phyloP scores from a whole-genome alignment of 2,797 vertebrate species.

The Coreius guichenoti region DNA sequence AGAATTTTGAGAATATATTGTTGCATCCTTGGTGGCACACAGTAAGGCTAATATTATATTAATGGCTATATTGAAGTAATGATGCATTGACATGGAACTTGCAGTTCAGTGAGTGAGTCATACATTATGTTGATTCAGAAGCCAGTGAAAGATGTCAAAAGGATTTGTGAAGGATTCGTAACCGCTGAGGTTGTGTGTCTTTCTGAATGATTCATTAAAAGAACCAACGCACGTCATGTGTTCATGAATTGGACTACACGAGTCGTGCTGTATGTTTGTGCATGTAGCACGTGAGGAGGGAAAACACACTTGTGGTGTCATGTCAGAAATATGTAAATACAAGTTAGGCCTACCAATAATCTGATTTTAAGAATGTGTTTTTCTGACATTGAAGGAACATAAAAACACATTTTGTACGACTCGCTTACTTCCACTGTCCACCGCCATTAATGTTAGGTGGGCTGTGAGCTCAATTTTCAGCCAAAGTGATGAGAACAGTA shows the following conservation, averaged over 20 bases:
- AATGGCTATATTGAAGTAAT: not conserved
- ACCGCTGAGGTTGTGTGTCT: not conserved
- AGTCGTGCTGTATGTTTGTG: not conserved
- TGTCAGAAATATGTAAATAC: not conserved
- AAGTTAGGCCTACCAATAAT: not conserved
- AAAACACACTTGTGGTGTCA: not conserved
- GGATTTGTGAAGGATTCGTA: not conserved
- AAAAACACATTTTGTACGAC: not conserved
- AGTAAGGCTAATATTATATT: too few relatives aligned
- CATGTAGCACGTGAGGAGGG: not conserved
- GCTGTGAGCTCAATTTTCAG: slow-evolving; percentile 3
- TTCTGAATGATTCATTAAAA: not conserved
- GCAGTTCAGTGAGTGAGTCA: not conserved
- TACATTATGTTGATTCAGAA: not conserved
- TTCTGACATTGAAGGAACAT: not conserved
- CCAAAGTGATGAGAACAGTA: slow-evolving; percentile 5
- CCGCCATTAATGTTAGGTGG: not conserved
- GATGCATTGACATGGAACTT: not conserved
- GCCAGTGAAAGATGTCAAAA: not conserved
- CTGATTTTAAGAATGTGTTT: not conserved
- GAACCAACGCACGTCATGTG: not conserved
- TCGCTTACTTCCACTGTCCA: not conserved
- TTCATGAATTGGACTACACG: not conserved
- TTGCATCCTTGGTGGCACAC: not conserved
- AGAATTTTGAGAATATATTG: not conserved